phyloP scores from a whole-genome alignment of 2,113 vertebrate species.

The Xenopus borealis region DNA sequence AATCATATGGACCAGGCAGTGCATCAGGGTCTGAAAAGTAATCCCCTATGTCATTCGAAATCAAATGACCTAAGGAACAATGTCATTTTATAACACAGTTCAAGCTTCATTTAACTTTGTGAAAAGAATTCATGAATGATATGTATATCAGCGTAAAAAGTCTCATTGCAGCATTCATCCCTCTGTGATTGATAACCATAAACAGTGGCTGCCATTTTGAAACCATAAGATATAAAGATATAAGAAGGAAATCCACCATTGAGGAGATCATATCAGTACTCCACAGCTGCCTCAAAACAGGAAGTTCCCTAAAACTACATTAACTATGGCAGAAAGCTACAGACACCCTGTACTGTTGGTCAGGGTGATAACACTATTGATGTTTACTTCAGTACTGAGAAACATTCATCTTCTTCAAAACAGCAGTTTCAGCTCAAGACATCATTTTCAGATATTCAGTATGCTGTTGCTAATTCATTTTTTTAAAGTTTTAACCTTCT shows the following conservation, averaged over 20 bases:
- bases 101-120: neutral
- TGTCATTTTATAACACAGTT: neutral
- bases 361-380: conserved; percentile 16
- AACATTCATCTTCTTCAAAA: neutral
- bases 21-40: too few species aligned
- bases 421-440: neutral
- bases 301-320: conserved; percentile 57
- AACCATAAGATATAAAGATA: conserved; percentile 63
- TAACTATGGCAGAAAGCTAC: conserved; percentile 28
- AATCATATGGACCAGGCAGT: too few species aligned
- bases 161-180: conserved; percentile 35
- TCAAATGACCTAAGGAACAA: conserved; percentile 1
- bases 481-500: too few species aligned
- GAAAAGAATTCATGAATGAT: conserved; percentile 1
- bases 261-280: conserved; percentile 71
- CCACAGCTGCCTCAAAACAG: conserved; percentile 68
- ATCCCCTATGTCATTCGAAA: neutral
- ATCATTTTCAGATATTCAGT: conserved; percentile 5
- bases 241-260: conserved; percentile 71
- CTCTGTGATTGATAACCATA: conserved; percentile 61
- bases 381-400: conserved; percentile 15
- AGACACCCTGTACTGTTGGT: conserved; percentile 12
- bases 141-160: neutral
- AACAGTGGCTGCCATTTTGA: conserved; percentile 56
- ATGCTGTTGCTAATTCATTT: too few species aligned